These are phyloP conservation scores for Malurus elegans DNA, from an alignment of 2,113 vertebrate species.

Conservation along the genomic window DNA sequence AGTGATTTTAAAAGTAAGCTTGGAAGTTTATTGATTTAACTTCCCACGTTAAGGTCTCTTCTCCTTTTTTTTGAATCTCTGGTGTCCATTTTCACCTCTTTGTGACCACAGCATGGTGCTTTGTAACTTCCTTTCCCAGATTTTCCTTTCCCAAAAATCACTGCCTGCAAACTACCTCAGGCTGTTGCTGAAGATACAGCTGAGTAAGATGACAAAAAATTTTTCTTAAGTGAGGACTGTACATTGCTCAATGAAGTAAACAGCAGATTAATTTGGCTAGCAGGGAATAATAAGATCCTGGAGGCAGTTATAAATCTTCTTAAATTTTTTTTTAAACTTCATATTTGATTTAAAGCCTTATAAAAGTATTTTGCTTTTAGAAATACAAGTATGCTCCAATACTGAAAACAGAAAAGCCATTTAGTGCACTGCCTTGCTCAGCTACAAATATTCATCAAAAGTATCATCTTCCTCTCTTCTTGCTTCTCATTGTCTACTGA, in stretches of 20 bases:
- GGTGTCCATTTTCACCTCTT: background rate
- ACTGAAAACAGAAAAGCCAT: conserved; percentile 15
- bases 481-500: conserved; percentile 1
- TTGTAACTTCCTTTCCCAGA: background rate
- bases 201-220: conserved; percentile 3
- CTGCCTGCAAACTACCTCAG: background rate
- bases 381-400: conserved; percentile 17
- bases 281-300: conserved; percentile 32
- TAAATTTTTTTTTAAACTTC: background rate
- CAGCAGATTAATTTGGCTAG: conserved; percentile 19
- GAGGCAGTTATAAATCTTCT: conserved; percentile 44
- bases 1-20: background rate
- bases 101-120: background rate
- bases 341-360: conserved; percentile 50
- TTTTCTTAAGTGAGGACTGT: background rate
- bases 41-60: background rate
- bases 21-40: background rate
- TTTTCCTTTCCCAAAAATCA: background rate
- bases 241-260: conserved; percentile 40
- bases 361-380: conserved; percentile 22
- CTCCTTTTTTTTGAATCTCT: background rate
- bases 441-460: conserved; percentile 38
- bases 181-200: background rate
- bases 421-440: conserved; percentile 10
- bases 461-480: background rate